Evolutionary conservation across 2,797 vertebrate species (phyloP).

Genomic region (Gymnopithys bicolor): DNA sequence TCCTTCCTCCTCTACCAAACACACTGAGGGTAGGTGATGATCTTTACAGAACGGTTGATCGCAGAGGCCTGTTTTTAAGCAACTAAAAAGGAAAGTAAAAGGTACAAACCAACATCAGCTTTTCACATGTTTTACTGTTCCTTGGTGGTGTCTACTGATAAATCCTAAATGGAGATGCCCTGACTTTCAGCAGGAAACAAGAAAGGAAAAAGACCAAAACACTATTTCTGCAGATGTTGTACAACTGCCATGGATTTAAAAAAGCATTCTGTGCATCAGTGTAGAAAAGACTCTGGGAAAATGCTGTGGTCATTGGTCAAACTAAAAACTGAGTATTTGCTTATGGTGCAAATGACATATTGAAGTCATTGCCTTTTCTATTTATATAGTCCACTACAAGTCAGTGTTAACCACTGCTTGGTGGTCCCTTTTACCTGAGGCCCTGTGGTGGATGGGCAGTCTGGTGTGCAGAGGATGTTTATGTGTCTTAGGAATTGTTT

Average conservation of each 20-base stretch:
- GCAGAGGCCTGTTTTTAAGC: neutral
- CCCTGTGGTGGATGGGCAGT: neutral
- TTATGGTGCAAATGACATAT: neutral
- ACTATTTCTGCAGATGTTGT: neutral
- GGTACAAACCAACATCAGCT: neutral
- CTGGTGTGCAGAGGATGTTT: neutral
- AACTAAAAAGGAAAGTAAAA: neutral
- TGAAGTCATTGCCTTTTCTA: neutral
- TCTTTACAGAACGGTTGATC: neutral
- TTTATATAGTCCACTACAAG: neutral
- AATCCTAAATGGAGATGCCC: neutral
- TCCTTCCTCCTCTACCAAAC: neutral
- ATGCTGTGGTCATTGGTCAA: neutral
- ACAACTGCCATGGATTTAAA: neutral
- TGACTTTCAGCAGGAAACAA: neutral
- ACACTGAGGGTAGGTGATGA: fast-evolving
- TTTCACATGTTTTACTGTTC: neutral
- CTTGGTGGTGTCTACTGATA: neutral
- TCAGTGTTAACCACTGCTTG: neutral
- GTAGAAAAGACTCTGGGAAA: neutral
- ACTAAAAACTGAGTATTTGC: neutral
- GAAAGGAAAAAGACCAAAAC: neutral
- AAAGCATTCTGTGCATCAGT: neutral
- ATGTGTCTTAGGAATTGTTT: neutral
- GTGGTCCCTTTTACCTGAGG: neutral